phyloP scores from a whole-genome alignment of 1,140 invertebrate species.

The Bursaphelenchus mucronatus region DNA sequence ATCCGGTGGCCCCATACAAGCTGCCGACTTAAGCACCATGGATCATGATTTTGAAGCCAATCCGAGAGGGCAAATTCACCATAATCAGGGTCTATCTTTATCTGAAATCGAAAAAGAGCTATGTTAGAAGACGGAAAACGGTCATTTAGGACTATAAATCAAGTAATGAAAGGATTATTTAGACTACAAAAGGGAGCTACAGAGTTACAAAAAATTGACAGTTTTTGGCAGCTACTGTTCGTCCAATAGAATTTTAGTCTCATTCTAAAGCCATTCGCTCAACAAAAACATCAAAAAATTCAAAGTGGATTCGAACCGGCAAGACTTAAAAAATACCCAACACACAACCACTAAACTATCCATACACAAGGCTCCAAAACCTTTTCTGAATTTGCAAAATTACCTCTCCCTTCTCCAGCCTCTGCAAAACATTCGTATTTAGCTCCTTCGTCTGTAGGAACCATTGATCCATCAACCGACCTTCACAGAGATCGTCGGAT shows the following conservation, averaged over 20 bases:
- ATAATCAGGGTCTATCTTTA: conserved; percentile 84
- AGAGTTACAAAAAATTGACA: no score
- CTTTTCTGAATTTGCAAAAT: conserved; percentile 61
- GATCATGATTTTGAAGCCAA: conserved; percentile 83
- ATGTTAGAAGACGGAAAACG: not conserved
- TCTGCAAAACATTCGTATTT: conserved; percentile 73
- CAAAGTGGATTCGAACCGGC: no score
- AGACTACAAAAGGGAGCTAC: no score
- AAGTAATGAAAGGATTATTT: no score
- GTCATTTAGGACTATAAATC: no score
- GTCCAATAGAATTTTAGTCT: no score
- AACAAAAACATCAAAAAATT: no score
- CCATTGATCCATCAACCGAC: conserved; percentile 94
- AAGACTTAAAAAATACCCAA: no score
- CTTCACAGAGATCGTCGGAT: conserved; percentile 94
- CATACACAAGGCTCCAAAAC: no score
- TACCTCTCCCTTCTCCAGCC: conserved; percentile 64
- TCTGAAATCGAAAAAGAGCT: conserved; percentile 66
- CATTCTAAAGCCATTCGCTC: no score
- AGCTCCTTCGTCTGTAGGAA: conserved; percentile 70
- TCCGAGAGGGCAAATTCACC: conserved; percentile 85
- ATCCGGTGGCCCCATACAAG: conserved; percentile 99
- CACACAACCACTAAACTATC: no score
- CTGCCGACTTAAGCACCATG: conserved; percentile 69
- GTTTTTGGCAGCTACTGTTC: no score